Evolutionary conservation across 2,113 vertebrate genomes (phyloP), one percentile per base, ranked within the genome.

Genomic region (Perccottus glenii): DNA sequence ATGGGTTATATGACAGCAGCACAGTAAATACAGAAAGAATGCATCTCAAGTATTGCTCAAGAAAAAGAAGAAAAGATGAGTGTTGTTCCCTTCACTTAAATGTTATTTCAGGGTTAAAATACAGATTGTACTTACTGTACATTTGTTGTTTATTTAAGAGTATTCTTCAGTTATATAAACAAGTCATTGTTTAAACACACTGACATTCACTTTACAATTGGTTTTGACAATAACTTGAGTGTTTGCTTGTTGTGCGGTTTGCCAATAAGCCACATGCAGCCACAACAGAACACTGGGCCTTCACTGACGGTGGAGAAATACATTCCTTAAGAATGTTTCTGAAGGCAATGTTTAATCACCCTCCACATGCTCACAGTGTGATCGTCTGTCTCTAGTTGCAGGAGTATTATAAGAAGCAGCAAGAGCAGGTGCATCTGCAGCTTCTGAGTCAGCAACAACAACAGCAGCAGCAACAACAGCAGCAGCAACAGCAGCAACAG

Each of bases 381-480:
- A 27, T 27, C 67, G 60, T 67, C 70, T 63, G 52, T 80, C 60
- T 74, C 67, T 84, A 99, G 96, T 91, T 99, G 85, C 98, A 99
- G 91, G 98, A 99, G 88, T 99, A 99, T 78, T 99, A 99, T 87
- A 99, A 99, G 92, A 99, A 99, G 89, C 97, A 99, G 80, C 98
- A 99, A 90, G 98, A 99, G 77, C 98, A 99, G 88, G 93, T 99
- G 75, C 98, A 99, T 82, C 92, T 99, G 73, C 98, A 99, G 90
- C 96, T 99, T 70, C 90, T 99, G 87, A 95, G 94, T 66, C 97
- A 99, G 78, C 98, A 99, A 90, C 96, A 96, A 16, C 91, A 92
- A 58, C 93, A 94, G 52, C 95, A 96, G 49, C 95, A 96, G 10
- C 95, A 96, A 70, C 94, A 96, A 43, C 95, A 95, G 4, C 90